phyloP scores from a whole-genome alignment of 2,113 vertebrate genomes.

The Caranx melampygus region DNA sequence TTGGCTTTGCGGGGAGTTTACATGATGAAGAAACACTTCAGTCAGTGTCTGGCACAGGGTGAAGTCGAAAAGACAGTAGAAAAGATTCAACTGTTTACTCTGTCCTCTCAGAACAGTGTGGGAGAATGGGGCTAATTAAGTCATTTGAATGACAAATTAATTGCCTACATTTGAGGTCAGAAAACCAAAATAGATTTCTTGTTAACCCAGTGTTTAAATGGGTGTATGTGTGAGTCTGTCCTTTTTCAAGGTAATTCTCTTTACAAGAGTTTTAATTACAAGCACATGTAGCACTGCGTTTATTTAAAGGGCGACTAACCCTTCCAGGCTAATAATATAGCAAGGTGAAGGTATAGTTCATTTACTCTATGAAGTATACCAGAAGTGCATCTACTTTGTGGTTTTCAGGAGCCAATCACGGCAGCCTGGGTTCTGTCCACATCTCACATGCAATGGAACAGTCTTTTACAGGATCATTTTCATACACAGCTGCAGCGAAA shows the following conservation, averaged over 20 bases:
- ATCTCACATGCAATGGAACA: constrained; percentile 62
- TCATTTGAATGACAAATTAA: constrained; percentile 23
- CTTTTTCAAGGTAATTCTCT: constrained; percentile 38
- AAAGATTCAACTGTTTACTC: constrained; percentile 22
- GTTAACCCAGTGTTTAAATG: constrained; percentile 4
- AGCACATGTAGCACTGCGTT: constrained; percentile 46
- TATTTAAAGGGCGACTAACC: constrained; percentile 23
- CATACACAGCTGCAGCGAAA: constrained; percentile 67
- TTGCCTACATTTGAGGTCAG: constrained; percentile 26
- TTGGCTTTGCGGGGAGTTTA: neutral
- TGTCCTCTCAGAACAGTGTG: constrained; percentile 2
- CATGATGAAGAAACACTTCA: neutral
- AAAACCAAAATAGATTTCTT: constrained; percentile 20
- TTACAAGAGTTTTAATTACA: constrained; percentile 46
- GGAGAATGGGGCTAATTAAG: constrained; percentile 33
- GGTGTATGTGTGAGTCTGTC: constrained; percentile 6
- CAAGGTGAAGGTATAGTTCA: constrained; percentile 24
- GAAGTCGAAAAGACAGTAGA: constrained; percentile 10
- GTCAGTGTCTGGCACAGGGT: constrained; percentile 26
- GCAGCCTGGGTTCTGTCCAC: constrained; percentile 62
- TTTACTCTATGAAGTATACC: constrained; percentile 35
- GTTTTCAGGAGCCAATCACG: constrained; percentile 55
- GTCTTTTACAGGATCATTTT: constrained; percentile 64
- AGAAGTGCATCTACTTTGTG: constrained; percentile 59
- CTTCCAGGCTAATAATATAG: constrained; percentile 38